These are phyloP conservation scores for Berghia stephanieae DNA, from an alignment of 1,140 invertebrate species.

Conservation along the genomic window DNA sequence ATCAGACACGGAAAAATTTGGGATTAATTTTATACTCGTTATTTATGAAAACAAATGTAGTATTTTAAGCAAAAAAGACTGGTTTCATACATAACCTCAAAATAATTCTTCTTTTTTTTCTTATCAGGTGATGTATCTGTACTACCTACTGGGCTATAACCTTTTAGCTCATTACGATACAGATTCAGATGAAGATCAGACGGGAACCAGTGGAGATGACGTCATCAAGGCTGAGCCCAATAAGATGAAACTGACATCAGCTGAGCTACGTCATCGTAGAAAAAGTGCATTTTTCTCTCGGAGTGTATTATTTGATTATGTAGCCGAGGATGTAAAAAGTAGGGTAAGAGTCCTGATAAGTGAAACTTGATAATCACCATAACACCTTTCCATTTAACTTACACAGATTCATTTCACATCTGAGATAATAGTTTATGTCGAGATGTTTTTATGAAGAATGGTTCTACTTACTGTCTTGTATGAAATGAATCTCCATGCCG, in stretches of 20 bases:
- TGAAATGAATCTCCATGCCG: no score
- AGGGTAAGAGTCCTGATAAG: no score
- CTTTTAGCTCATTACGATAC: neutral
- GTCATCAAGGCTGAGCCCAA: conserved; percentile 81
- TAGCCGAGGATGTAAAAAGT: neutral
- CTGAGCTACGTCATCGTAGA: conserved; percentile 47
- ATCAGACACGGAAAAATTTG: neutral
- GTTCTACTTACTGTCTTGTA: no score
- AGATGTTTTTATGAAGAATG: no score
- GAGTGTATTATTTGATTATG: conserved; percentile 54
- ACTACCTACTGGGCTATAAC: conserved; percentile 67
- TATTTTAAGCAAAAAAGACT: no score
- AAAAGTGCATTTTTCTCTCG: conserved; percentile 50
- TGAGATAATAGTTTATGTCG: no score
- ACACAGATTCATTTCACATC: no score
- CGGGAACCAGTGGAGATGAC: conserved; percentile 91
- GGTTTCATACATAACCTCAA: neutral
- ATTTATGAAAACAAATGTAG: no score
- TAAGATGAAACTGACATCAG: conserved; percentile 69
- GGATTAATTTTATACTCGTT: neutral
- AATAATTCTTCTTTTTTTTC: neutral
- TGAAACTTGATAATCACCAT: no score
- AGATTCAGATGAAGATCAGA: neutral
- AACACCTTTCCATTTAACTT: no score
- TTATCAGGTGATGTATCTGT: conserved; percentile 74